Percentiles rank a stretch among this genome's conserved stretches.
These are phyloP conservation scores for Phalanger gymnotis DNA, from an alignment of 2,797 vertebrate genomes.

Conservation along the genomic window DNA sequence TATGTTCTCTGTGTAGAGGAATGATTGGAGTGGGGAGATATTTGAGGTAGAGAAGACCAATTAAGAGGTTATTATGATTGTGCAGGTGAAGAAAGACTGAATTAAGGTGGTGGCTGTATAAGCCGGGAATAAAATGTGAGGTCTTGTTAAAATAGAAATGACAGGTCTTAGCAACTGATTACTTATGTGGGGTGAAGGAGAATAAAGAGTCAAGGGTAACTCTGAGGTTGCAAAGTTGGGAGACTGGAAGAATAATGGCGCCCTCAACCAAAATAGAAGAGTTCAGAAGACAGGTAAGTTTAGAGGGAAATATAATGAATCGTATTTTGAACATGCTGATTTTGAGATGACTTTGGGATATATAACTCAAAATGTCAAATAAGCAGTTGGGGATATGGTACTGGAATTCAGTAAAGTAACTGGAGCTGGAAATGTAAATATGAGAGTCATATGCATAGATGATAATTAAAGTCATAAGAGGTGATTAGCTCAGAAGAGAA, in stretches of 20 bases:
- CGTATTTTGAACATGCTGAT: not conserved
- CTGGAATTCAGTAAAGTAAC: not conserved
- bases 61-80: not conserved
- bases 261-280: not conserved
- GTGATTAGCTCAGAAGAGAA: not conserved
- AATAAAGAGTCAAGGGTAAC: not conserved
- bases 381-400: not conserved
- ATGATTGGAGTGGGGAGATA: not conserved
- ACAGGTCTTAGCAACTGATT: not conserved
- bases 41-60: not conserved
- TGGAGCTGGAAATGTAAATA: not conserved
- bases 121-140: not conserved
- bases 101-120: not conserved
- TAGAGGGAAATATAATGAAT: not conserved
- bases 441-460: not conserved
- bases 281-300: not conserved
- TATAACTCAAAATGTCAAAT: not conserved
- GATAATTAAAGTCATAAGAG: not conserved
- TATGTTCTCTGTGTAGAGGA: not conserved
- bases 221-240: not conserved
- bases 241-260: not conserved
- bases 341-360: not conserved
- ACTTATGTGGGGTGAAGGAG: not conserved
- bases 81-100: not conserved
- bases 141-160: not conserved